phyloP scores from a whole-genome alignment of 2,113 vertebrate species.

The Ictidomys tridecemlineatus region DNA sequence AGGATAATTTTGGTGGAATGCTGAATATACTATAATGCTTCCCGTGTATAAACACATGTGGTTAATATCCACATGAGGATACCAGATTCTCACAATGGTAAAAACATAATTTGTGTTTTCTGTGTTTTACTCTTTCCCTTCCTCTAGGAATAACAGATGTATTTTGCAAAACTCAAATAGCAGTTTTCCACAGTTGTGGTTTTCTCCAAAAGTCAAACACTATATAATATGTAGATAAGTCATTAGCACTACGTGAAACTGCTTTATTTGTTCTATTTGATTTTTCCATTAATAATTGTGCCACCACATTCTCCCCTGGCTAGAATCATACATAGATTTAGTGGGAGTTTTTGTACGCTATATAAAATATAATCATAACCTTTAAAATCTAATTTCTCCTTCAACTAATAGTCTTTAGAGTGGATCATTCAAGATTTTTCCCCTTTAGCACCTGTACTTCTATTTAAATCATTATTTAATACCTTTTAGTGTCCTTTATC shows the following conservation, averaged over 20 bases:
- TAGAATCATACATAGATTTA: slow-evolving; percentile 60
- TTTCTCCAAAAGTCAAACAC: slow-evolving; percentile 13
- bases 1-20: background rate
- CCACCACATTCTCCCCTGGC: background rate
- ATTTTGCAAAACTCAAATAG: slow-evolving; percentile 20
- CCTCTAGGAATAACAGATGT: background rate
- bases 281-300: slow-evolving; percentile 20
- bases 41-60: background rate
- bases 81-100: background rate
- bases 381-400: slow-evolving; percentile 73
- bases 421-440: slow-evolving; percentile 17
- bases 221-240: background rate
- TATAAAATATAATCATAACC: slow-evolving; percentile 70
- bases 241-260: background rate
- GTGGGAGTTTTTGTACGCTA: slow-evolving; percentile 50
- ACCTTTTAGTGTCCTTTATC: slow-evolving; percentile 45
- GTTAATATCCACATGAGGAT: background rate
- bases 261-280: slow-evolving; percentile 8
- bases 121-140: slow-evolving; percentile 7
- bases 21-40: background rate
- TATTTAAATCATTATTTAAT: slow-evolving; percentile 77
- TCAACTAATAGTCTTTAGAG: slow-evolving; percentile 68
- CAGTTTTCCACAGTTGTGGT: background rate
- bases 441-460: background rate
- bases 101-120: background rate